Evolutionary conservation across 2,113 vertebrate species (phyloP), one percentile per base, ranked within the genome.

Genomic region (Dromiciops gliroides): DNA sequence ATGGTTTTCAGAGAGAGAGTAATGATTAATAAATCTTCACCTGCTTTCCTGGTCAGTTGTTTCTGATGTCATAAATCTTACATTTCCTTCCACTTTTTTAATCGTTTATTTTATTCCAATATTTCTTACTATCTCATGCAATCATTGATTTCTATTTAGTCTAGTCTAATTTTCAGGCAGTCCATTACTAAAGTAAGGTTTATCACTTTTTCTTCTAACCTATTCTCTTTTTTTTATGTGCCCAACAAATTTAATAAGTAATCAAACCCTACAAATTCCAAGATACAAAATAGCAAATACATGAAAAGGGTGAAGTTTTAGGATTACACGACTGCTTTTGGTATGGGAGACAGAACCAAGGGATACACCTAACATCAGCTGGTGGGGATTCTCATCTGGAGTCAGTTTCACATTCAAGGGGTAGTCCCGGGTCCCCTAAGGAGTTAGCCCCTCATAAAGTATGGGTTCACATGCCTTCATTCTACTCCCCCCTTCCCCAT

Each of bases 171-270:
- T 52, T 52, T 52, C 14, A 2, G 23, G 52, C 24, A 53, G 52
- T 53, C 52, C 52, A 53, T 51, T 51, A 51, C 52, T 26, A 7
- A 26, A 24, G 23, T 53, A 25, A 25, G 2, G 52, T 25, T 53
- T 6, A 25, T 25, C 52, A 53, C 52, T 53, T 53, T 53, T 7
- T 53, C 52, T 26, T 6, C 52, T 53, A 53, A 25, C 23, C 7
- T 53, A 8, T 52, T 52, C n/a, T n/a, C n/a, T n/a, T n/a, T n/a
- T n/a, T n/a, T n/a, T n/a, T n/a, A 97, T 89, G 67, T 51, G 94
- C 97, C 98, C 94, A 98, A 25, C 90, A 95, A 94, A 89, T 99
- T 99, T 99, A 99, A 98, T 98, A 96, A 97, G 91, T 28, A 89
- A 97, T 67, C 50, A 95, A 97, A 97, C 90, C 95, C 93, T 96